Evolutionary conservation across 1,140 invertebrate species (phyloP).

Genomic region (Solen grandis): DNA sequence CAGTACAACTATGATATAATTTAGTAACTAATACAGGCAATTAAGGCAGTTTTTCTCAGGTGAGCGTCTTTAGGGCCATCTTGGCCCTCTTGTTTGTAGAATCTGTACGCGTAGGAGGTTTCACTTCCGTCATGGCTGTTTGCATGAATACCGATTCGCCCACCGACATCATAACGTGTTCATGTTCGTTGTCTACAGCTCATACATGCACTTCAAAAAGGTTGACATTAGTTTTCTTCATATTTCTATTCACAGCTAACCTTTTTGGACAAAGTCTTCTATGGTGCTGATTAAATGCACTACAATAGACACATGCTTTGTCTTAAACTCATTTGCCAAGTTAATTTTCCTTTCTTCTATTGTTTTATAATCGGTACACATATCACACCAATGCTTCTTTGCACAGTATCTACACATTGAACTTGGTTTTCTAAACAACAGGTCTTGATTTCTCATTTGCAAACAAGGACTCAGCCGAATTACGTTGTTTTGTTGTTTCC

Average conservation of each 20-base stretch:
- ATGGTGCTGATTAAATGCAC: conserved; percentile 10
- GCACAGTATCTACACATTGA: conserved; percentile 4
- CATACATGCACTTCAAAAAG: background rate
- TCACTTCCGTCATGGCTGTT: background rate
- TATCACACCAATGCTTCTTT: conserved; percentile 19
- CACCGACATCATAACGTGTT: background rate
- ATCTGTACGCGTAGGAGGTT: no score
- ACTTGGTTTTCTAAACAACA: conserved; percentile 17
- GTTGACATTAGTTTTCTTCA: background rate
- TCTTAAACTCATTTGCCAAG: conserved; percentile 10
- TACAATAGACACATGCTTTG: conserved; percentile 6
- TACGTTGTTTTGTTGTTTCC: no score
- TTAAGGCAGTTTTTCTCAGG: no score
- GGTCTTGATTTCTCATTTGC: no score
- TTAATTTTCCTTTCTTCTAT: conserved; percentile 8
- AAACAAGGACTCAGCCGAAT: no score
- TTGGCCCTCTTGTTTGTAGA: background rate
- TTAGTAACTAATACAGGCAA: no score
- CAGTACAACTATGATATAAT: no score
- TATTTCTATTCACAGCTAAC: background rate
- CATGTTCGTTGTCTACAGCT: background rate
- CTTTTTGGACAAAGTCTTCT: conserved; percentile 7
- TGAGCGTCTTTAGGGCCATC: no score
- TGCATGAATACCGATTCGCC: conserved; percentile 14
- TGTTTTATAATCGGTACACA: conserved; percentile 1